Conservation (phyloP, 2,113 vertebrate genomes). For the Hyaena hyaena region DNA sequence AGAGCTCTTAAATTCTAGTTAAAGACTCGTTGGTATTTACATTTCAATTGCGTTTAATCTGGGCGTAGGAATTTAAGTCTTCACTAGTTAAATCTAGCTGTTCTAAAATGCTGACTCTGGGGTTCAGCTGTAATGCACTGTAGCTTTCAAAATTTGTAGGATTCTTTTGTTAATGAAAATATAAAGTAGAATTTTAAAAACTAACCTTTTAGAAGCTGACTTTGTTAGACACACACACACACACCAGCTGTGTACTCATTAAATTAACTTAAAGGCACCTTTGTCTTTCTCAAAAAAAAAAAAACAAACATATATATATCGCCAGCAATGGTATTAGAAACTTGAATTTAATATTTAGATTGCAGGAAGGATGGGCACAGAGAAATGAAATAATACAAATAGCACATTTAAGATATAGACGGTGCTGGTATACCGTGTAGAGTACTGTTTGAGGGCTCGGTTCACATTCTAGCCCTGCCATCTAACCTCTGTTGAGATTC, state of each 20-base stretch:
- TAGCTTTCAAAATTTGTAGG: neutral
- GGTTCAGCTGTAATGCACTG: neutral
- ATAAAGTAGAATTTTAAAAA: slow-evolving; percentile 28
- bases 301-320: neutral
- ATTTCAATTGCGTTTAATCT: slow-evolving; percentile 46
- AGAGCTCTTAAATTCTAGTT: slow-evolving; percentile 60
- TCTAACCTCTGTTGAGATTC: neutral
- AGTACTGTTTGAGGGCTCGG: neutral
- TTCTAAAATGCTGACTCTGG: slow-evolving; percentile 69
- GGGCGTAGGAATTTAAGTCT: slow-evolving; percentile 64
- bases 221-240: neutral
- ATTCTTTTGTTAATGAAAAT: slow-evolving; percentile 52
- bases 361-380: neutral
- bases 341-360: neutral
- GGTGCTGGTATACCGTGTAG: neutral
- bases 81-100: slow-evolving; percentile 55
- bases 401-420: neutral
- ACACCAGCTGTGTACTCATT: neutral
- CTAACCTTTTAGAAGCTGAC: neutral
- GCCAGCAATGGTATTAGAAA: neutral
- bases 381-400: neutral
- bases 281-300: neutral
- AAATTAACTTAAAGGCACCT: neutral
- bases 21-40: slow-evolving; percentile 72
- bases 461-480: neutral